Conservation (phyloP, 2,888 invertebrate genomes). For the Drepanosiphum platanoidis region DNA sequence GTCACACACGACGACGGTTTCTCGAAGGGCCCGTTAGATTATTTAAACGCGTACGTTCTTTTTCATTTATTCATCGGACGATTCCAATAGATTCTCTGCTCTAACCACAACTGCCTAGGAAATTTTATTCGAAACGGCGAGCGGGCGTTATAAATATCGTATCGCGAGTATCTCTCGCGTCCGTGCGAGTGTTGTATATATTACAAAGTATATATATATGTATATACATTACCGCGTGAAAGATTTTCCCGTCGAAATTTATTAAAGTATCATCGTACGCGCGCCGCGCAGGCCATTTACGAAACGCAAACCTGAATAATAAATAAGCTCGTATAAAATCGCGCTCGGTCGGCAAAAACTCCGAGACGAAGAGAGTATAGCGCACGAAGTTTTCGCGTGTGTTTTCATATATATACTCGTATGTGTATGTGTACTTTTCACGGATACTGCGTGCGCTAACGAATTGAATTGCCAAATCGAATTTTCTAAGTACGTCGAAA, state of each 20-base stretch:
- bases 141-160: not conserved
- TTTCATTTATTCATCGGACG: not conserved
- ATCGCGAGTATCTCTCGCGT: not conserved
- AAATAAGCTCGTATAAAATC: not conserved
- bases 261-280: not conserved
- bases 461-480: conserved; percentile 53
- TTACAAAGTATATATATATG: no score
- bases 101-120: not conserved
- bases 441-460: conserved; percentile 1
- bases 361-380: not conserved
- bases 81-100: not conserved
- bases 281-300: not conserved
- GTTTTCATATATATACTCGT: no score
- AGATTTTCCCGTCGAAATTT: not conserved
- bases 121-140: not conserved
- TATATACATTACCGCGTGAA: not conserved
- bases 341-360: not conserved
- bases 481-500: conserved; percentile 16
- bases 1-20: not conserved
- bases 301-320: conserved; percentile 25
- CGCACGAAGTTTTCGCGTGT: no score
- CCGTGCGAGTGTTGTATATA: not conserved
- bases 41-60: not conserved
- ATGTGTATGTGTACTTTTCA: not conserved
- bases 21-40: not conserved